Percentiles rank a stretch among this genome's conserved stretches.
Evolutionary conservation across 2,888 invertebrate genomes (phyloP).

Genomic region (Rhamnusium bicolor): DNA sequence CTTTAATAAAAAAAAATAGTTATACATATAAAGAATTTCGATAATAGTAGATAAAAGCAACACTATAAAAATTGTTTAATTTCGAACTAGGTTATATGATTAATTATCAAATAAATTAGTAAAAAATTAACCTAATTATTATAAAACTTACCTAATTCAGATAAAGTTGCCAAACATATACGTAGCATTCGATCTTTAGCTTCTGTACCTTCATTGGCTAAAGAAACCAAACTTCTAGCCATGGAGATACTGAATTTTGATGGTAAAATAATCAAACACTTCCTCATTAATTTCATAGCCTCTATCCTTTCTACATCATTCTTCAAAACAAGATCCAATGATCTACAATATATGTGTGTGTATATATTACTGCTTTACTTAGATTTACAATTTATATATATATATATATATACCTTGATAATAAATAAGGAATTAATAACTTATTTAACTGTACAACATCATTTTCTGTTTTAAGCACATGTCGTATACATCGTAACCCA

Average conservation of each 20-base stretch:
- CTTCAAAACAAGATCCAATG: conserved; percentile 90
- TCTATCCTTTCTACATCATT: conserved; percentile 95
- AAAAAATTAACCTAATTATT: too few species aligned
- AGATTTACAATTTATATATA: neutral
- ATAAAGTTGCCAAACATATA: conserved; percentile 89
- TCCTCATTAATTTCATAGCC: conserved; percentile 88
- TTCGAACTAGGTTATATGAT: too few species aligned
- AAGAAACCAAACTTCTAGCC: conserved; percentile 85
- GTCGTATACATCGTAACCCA: conserved; percentile 88
- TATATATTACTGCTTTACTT: neutral
- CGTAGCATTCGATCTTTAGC: conserved; percentile 89
- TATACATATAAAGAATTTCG: too few species aligned
- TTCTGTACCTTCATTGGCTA: conserved; percentile 83
- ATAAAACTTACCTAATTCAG: conserved; percentile 86
- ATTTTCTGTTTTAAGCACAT: conserved; percentile 84
- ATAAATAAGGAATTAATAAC: conserved; percentile 87
- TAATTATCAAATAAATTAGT: too few species aligned
- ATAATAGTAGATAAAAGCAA: too few species aligned
- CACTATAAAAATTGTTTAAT: too few species aligned
- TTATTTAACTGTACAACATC: conserved; percentile 86
- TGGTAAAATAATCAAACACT: conserved; percentile 79
- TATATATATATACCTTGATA: conserved; percentile 77
- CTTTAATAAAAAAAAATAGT: conserved; percentile 67
- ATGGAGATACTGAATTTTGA: conserved; percentile 82
- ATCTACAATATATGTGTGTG: conserved; percentile 72